Evolutionary conservation across 92 coral and sea anemone genomes (phyloP).

Genomic region (Micromussa lordhowensis): DNA sequence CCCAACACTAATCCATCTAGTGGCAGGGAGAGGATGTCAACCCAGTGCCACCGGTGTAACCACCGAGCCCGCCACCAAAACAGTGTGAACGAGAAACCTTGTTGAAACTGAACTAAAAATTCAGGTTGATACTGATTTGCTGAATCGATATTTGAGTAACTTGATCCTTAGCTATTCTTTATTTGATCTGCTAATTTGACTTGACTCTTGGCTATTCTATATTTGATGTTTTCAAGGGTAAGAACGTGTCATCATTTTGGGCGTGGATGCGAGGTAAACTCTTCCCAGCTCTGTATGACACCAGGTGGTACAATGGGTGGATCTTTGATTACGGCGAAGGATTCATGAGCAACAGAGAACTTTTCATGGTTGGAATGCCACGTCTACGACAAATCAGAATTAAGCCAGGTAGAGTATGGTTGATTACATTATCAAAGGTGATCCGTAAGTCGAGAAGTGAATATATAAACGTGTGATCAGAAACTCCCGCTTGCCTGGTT

Average conservation of each 20-base stretch:
- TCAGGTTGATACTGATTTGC: neutral
- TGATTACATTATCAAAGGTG: neutral
- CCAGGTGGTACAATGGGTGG: constrained; percentile 80
- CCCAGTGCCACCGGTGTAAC: no score
- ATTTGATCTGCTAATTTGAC: no score
- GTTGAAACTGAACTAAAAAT: neutral
- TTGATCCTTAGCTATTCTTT: neutral
- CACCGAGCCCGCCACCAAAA: no score
- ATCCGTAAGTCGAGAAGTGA: no score
- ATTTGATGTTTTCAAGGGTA: constrained; percentile 27
- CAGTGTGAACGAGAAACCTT: no score
- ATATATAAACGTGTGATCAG: no score
- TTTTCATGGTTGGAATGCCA: constrained; percentile 86
- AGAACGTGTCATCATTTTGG: constrained; percentile 73
- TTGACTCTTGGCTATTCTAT: neutral
- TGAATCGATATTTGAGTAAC: neutral
- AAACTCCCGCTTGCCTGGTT: no score
- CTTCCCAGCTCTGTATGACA: constrained; percentile 67
- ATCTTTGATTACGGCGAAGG: constrained; percentile 75
- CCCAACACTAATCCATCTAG: no score
- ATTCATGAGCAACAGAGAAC: constrained; percentile 62
- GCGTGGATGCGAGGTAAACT: constrained; percentile 64
- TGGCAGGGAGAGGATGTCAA: no score
- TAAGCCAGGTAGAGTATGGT: constrained; percentile 53
- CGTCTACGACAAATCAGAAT: constrained; percentile 78